Conservation (phyloP, 2,797 vertebrate genomes). For the Alauda arvensis region DNA sequence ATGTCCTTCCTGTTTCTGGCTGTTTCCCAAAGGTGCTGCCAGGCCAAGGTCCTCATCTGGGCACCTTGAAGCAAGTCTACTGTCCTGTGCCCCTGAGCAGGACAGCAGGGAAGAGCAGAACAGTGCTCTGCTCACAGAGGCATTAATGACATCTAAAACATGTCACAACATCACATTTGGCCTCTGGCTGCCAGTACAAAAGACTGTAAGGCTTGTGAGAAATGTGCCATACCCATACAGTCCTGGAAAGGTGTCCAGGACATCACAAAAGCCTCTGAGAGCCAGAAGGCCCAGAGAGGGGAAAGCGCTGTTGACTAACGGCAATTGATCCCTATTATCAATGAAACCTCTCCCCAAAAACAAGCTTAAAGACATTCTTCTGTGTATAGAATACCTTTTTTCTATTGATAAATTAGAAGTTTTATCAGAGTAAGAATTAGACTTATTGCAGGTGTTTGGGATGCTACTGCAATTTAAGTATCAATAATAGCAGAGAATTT, state of each 20-base stretch:
- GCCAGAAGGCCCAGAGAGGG: neutral
- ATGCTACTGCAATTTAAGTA: neutral
- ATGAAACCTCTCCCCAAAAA: neutral
- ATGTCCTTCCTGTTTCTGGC: neutral
- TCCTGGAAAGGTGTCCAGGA: neutral
- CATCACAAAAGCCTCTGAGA: neutral
- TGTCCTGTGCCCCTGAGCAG: neutral
- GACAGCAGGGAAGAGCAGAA: neutral
- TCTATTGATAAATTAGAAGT: neutral
- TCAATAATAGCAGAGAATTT: neutral
- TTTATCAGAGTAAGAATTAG: neutral
- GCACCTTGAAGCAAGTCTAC: neutral
- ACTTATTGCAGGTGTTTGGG: neutral
- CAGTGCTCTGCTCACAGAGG: neutral
- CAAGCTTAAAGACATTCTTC: neutral
- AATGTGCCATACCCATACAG: neutral
- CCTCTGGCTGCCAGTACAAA: neutral
- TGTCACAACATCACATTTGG: neutral
- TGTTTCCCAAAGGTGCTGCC: neutral
- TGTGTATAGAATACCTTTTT: neutral
- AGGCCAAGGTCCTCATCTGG: neutral
- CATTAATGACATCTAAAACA: neutral
- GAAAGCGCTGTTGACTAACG: neutral
- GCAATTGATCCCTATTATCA: neutral
- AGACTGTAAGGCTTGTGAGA: neutral